Conservation (phyloP, 2,113 vertebrate genomes). For the Amphiprion percula region DNA sequence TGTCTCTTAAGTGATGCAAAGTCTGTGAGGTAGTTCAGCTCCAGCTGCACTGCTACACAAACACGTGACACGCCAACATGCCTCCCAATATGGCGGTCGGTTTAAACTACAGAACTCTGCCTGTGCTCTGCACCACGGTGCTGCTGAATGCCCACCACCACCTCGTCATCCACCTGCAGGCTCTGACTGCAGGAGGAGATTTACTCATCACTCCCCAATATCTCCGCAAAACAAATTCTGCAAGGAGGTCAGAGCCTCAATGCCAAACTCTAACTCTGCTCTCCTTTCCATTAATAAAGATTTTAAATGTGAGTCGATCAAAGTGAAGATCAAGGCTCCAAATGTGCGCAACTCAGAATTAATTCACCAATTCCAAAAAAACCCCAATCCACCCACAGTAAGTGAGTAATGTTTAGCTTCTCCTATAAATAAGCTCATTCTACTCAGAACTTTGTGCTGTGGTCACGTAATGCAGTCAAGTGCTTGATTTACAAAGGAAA, state of each 20-base stretch:
- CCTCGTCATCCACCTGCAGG: constrained; percentile 36
- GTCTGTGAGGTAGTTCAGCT: no score
- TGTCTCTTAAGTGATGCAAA: no score
- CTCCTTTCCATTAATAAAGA: not conserved
- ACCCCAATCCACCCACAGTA: not conserved
- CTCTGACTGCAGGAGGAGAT: constrained; percentile 19
- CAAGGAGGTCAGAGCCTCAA: constrained; percentile 10
- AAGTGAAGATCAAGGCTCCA: not conserved
- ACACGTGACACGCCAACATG: no score
- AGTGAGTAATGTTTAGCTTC: not conserved
- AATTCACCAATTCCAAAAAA: not conserved
- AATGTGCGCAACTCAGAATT: not conserved
- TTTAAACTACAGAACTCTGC: constrained; percentile 14
- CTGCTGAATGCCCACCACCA: not conserved
- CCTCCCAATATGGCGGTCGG: not conserved
- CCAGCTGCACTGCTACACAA: no score
- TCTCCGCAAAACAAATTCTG: constrained; percentile 19
- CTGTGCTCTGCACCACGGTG: not conserved
- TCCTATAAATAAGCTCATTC: not conserved
- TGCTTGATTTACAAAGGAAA: not conserved
- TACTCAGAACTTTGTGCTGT: no score
- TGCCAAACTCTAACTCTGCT: not conserved
- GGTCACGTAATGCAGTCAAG: not conserved
- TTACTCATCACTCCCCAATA: constrained; percentile 28
- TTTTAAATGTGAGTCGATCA: not conserved